A percentile compares a stretch with the other conserved stretches of the same genome.
Conservation (phyloP, 2,797 vertebrate genomes). For the Sebastes itinus region DNA sequence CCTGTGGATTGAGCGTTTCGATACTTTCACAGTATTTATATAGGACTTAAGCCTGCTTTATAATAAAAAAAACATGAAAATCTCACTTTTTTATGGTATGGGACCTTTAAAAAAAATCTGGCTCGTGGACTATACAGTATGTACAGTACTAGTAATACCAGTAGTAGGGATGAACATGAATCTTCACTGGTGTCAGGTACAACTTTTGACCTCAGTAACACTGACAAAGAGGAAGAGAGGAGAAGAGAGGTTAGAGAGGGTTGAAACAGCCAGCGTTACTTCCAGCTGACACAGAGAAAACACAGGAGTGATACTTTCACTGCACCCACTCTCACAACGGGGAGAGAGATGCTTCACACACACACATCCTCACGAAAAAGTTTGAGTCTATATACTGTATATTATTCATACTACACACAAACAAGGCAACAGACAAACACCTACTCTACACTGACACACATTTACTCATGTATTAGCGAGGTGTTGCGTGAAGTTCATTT, state of each 20-base stretch:
- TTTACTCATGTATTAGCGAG: neutral
- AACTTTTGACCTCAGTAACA: neutral
- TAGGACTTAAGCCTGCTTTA: too few species aligned
- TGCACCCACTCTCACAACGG: constrained; percentile 1
- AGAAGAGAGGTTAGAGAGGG: neutral
- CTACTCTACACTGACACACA: neutral
- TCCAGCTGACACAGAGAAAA: constrained; percentile 27
- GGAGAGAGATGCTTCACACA: neutral
- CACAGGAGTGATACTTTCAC: constrained; percentile 14
- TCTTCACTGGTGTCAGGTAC: neutral
- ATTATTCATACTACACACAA: neutral
- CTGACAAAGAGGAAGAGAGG: neutral
- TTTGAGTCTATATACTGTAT: neutral
- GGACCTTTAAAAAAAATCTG: too few species aligned
- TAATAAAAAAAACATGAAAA: too few species aligned
- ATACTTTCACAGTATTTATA: too few species aligned
- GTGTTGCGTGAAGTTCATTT: constrained; percentile 27
- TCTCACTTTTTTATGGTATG: too few species aligned
- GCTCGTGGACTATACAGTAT: neutral
- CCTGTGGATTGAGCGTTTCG: too few species aligned
- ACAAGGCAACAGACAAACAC: constrained; percentile 13
- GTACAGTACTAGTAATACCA: neutral
- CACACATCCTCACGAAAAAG: neutral
- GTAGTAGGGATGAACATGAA: neutral
- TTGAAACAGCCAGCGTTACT: neutral